phyloP scores from a whole-genome alignment of 2,113 vertebrate species.

The Fulmarus glacialis region DNA sequence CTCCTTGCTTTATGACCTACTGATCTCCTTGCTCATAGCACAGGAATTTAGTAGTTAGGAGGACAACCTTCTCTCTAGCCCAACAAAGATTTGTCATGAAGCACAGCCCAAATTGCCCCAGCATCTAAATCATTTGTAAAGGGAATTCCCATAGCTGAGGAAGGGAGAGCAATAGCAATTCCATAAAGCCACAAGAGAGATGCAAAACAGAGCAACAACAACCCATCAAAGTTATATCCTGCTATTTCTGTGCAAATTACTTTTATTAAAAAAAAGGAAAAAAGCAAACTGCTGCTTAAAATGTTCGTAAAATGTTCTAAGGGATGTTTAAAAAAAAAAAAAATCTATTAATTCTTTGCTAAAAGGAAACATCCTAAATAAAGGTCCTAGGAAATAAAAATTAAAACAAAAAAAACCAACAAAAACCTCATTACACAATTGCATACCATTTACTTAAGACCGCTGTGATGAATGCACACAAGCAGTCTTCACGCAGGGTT shows the following conservation, averaged over 20 bases:
- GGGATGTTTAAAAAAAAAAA: neutral
- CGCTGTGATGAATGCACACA: neutral
- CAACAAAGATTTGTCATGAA: neutral
- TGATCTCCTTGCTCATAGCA: neutral
- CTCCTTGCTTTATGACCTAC: neutral
- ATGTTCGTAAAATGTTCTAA: too few species aligned
- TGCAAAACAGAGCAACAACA: neutral
- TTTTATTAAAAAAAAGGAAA: neutral
- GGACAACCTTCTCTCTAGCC: neutral
- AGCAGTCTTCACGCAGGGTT: neutral
- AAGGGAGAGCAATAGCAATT: neutral
- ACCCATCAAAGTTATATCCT: neutral
- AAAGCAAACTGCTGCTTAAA: neutral
- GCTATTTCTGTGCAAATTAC: neutral
- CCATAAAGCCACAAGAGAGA: neutral
- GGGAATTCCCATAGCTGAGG: neutral
- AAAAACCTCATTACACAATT: neutral
- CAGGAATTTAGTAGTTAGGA: neutral
- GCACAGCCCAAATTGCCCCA: neutral
- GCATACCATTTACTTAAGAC: neutral
- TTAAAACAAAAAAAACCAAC: neutral
- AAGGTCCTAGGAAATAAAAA: neutral
- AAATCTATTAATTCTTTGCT: neutral
- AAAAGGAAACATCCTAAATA: neutral
- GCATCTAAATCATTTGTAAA: neutral